Conservation (phyloP, 2,113 vertebrate species). For the Raja brachyura region DNA sequence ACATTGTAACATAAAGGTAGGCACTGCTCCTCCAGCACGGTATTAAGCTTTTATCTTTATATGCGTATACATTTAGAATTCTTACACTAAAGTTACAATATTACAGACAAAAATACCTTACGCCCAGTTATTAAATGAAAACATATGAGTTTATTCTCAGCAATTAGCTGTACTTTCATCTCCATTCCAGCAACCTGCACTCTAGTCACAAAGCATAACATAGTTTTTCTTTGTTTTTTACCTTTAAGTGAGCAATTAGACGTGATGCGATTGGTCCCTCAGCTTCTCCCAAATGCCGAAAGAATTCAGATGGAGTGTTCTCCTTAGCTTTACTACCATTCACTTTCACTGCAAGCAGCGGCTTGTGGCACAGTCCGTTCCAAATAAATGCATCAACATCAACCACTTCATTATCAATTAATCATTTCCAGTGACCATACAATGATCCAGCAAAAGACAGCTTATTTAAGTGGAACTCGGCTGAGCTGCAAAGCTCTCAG, state of each 20-base stretch:
- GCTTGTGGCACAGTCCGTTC: conserved; percentile 47
- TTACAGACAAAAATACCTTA: not conserved
- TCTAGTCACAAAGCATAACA: not conserved
- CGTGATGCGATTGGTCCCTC: conserved; percentile 13
- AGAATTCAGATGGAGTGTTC: conserved; percentile 30
- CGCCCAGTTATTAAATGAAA: not conserved
- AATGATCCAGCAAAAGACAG: not conserved
- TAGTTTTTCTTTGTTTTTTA: conserved; percentile 24
- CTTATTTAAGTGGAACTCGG: conserved; percentile 12
- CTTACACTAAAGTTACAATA: not conserved
- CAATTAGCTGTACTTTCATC: not conserved
- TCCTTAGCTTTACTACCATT: conserved; percentile 33
- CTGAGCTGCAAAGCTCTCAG: not conserved
- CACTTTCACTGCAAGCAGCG: conserved; percentile 42
- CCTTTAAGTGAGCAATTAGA: conserved; percentile 33
- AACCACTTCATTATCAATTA: conserved; percentile 64
- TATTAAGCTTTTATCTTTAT: not conserved
- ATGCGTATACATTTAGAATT: not conserved
- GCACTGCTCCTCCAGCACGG: not conserved
- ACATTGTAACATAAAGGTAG: not conserved
- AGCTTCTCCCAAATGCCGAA: conserved; percentile 2
- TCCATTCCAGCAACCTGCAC: not conserved
- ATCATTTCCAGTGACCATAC: conserved; percentile 49
- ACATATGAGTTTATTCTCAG: not conserved
- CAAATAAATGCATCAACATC: conserved; percentile 48